These are phyloP conservation scores for Archivesica marissinica DNA, from an alignment of 1,140 invertebrate genomes.

Conservation along the genomic window DNA sequence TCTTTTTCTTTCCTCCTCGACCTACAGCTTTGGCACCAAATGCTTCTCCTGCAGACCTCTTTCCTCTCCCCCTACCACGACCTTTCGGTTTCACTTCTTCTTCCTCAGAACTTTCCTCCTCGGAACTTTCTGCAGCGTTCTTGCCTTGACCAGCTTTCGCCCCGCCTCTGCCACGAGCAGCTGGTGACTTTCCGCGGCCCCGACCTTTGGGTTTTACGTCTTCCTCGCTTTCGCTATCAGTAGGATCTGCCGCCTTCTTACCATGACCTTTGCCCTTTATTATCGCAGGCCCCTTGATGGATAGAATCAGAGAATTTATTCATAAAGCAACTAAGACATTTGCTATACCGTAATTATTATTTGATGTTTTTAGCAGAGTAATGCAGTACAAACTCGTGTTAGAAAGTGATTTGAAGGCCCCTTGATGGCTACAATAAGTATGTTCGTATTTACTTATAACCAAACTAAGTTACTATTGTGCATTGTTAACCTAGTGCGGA, in stretches of 20 bases:
- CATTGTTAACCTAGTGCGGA: too few species aligned
- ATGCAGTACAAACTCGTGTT: too few species aligned
- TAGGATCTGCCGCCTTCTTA: not conserved
- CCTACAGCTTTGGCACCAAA: slow-evolving; percentile 24
- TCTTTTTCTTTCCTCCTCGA: slow-evolving; percentile 31
- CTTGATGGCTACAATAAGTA: too few species aligned
- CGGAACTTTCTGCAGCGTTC: not conserved
- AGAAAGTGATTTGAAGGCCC: too few species aligned
- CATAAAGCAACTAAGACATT: too few species aligned
- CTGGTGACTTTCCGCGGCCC: not conserved
- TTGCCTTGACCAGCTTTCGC: not conserved
- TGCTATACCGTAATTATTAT: too few species aligned
- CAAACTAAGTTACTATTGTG: too few species aligned
- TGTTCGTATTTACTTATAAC: too few species aligned
- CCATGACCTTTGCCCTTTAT: slow-evolving; percentile 3
- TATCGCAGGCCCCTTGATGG: not conserved
- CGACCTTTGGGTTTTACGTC: slow-evolving; percentile 35
- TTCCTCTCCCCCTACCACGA: slow-evolving; percentile 6
- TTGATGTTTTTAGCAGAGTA: too few species aligned
- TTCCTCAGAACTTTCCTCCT: not conserved
- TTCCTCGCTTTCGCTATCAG: not conserved
- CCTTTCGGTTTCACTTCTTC: slow-evolving; percentile 2
- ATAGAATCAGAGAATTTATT: too few species aligned
- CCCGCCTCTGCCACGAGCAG: not conserved
- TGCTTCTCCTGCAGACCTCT: slow-evolving; percentile 10